phyloP scores from a whole-genome alignment of 2,888 invertebrate species.

The Fragum sueziense region DNA sequence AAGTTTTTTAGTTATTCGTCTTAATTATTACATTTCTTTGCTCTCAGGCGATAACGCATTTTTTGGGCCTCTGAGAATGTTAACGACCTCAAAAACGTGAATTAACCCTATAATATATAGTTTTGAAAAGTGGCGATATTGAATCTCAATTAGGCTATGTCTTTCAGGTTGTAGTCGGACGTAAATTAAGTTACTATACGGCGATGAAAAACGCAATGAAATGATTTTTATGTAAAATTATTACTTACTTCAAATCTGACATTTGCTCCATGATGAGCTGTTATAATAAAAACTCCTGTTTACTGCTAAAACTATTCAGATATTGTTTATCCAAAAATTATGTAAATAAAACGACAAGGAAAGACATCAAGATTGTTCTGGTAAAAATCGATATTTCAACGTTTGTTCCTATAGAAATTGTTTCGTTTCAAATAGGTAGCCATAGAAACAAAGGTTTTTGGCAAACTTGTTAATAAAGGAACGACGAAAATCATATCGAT shows the following conservation, averaged over 20 bases:
- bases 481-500: neutral
- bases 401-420: neutral
- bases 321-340: neutral
- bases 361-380: neutral
- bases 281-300: neutral
- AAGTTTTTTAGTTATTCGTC: no score
- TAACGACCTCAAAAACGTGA: no score
- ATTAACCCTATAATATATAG: no score
- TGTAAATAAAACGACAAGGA: neutral
- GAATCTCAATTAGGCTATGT: no score
- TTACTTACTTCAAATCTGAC: slow-evolving; percentile 54
- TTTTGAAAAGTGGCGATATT: no score
- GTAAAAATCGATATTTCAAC: neutral
- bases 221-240: no score
- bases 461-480: neutral
- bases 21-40: no score
- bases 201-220: no score
- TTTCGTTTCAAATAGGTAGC: neutral
- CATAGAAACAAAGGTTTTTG: neutral
- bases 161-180: no score
- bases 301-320: neutral
- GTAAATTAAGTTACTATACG: no score
- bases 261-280: slow-evolving; percentile 48
- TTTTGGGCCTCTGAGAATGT: no score
- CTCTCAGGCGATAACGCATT: no score